These are phyloP conservation scores for Hydroisotoma schaefferi DNA, from an alignment of 2,888 invertebrate species.

Conservation along the genomic window DNA sequence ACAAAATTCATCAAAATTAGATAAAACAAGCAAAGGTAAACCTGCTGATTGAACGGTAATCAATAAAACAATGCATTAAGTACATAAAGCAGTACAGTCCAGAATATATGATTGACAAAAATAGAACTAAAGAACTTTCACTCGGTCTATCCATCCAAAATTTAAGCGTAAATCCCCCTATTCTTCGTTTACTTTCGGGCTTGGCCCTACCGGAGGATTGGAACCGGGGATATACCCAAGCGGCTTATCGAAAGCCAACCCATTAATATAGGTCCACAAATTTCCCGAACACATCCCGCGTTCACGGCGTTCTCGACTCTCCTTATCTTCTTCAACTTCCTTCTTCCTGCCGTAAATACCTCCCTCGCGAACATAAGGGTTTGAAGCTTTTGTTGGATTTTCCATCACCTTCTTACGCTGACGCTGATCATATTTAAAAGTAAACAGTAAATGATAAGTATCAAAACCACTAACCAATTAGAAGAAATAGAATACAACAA, in stretches of 20 bases:
- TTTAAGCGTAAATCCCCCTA: too few relatives aligned
- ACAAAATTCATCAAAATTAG: too few relatives aligned
- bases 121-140: too few relatives aligned
- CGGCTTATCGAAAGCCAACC: constrained; percentile 26
- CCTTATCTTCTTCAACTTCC: constrained; percentile 23
- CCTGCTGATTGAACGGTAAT: too few relatives aligned
- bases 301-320: constrained; percentile 19
- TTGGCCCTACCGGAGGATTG: too few relatives aligned
- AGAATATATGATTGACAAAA: too few relatives aligned
- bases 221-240: constrained; percentile 5
- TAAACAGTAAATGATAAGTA: neutral
- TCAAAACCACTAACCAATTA: neutral
- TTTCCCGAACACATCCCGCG: constrained; percentile 34
- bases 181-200: too few relatives aligned
- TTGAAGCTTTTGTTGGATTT: neutral
- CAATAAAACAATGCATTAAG: too few relatives aligned
- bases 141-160: too few relatives aligned
- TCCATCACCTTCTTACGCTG: constrained; percentile 19
- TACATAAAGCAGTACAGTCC: too few relatives aligned
- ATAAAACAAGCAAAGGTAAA: too few relatives aligned
- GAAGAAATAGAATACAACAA: neutral
- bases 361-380: constrained; percentile 36
- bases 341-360: constrained; percentile 41
- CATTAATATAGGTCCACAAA: constrained; percentile 38
- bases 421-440: constrained; percentile 17